A percentile compares a stretch with the other conserved stretches of the same genome.
phyloP scores from a whole-genome alignment of 2,797 vertebrate species.

The Lagocephalus sceleratus region DNA sequence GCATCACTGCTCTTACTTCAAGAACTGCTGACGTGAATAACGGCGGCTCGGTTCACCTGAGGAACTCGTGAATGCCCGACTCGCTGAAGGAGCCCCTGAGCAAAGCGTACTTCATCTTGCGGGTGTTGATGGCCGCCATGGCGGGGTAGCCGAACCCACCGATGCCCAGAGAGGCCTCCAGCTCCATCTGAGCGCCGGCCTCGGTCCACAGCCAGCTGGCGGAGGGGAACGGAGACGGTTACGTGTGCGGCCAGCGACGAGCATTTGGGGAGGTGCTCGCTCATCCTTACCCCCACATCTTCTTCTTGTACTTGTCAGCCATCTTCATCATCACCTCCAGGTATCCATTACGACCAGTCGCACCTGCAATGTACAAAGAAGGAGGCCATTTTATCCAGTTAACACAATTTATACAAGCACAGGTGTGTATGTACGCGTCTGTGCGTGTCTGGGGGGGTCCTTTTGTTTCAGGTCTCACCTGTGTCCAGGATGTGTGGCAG shows the following conservation, averaged over 20 bases:
- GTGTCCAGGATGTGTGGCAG: slow-evolving; percentile 96
- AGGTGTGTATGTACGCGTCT: too few relatives aligned
- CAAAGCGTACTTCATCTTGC: slow-evolving; percentile 97
- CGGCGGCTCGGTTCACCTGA: slow-evolving; percentile 78
- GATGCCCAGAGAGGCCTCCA: slow-evolving; percentile 89
- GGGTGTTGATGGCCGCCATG: slow-evolving; percentile 92
- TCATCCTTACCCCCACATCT: slow-evolving; percentile 92
- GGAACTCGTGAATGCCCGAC: slow-evolving; percentile 94
- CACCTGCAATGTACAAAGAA: slow-evolving; percentile 71
- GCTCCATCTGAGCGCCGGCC: slow-evolving; percentile 87
- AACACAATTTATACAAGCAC: background rate
- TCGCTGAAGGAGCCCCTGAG: slow-evolving; percentile 96
- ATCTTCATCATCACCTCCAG: slow-evolving; percentile 89
- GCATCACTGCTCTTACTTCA: background rate
- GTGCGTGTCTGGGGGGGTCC: background rate
- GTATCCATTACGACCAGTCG: slow-evolving; percentile 89
- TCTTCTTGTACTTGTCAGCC: slow-evolving; percentile 98
- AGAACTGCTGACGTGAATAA: background rate
- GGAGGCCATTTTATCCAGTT: background rate
- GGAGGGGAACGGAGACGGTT: background rate
- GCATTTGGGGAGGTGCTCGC: background rate
- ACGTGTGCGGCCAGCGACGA: background rate
- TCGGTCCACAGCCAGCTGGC: slow-evolving; percentile 95
- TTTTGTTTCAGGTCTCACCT: slow-evolving; percentile 75
- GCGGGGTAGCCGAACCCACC: slow-evolving; percentile 96